Evolutionary conservation across 2,797 vertebrate genomes (phyloP).

Genomic region (Balearica regulorum): DNA sequence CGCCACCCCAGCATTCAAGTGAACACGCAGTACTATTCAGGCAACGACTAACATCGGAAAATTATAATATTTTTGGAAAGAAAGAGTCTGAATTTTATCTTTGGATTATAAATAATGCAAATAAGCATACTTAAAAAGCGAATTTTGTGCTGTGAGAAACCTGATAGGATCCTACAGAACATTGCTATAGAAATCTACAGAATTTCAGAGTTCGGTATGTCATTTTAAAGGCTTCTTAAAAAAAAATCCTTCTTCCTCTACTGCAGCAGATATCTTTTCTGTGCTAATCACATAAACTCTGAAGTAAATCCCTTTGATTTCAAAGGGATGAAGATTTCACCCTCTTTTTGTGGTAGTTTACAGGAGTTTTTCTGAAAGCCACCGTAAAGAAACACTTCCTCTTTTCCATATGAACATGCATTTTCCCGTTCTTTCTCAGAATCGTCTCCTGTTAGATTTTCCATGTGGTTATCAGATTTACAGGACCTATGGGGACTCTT

Average conservation of each 20-base stretch:
- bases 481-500: background rate
- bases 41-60: background rate
- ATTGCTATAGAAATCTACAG: background rate
- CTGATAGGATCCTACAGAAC: background rate
- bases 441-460: background rate
- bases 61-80: background rate
- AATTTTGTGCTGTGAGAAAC: background rate
- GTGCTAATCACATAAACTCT: constrained; percentile 39
- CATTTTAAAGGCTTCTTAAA: background rate
- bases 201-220: background rate
- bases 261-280: background rate
- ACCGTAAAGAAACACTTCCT: background rate
- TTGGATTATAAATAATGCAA: background rate
- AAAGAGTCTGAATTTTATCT: background rate
- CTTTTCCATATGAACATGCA: background rate
- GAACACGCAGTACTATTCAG: background rate
- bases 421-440: background rate
- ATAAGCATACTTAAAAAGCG: background rate
- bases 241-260: background rate
- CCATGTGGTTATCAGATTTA: constrained; percentile 31
- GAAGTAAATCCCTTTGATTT: constrained; percentile 39
- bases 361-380: background rate
- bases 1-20: background rate
- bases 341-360: background rate
- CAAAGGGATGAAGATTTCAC: constrained; percentile 34